A percentile compares a stretch with the other conserved stretches of the same genome.
phyloP scores from a whole-genome alignment of 1,140 invertebrate genomes.

The Drosophila pseudoobscura region DNA sequence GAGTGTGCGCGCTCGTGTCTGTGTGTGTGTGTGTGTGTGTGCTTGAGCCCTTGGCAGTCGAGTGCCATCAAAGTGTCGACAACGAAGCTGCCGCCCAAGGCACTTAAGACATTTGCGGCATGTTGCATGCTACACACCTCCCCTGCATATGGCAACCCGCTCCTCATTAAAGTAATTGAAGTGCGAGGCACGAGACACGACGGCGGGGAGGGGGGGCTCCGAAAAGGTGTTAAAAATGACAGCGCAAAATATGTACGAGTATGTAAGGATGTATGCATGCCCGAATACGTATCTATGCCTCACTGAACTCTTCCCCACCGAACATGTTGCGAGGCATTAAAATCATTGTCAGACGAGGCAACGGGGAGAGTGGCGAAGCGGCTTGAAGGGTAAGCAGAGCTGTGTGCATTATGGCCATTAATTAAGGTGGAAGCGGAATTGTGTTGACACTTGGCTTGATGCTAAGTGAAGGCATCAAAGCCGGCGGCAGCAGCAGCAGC shows the following conservation, averaged over 20 bases:
- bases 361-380: neutral
- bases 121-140: conserved; percentile 57
- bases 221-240: conserved; percentile 71
- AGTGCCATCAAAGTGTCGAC: conserved; percentile 75
- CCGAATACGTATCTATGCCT: conserved; percentile 26
- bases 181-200: conserved; percentile 7
- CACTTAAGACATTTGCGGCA: conserved; percentile 78
- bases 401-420: conserved; percentile 72
- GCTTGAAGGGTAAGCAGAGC: conserved; percentile 24
- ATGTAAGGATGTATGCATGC: too few relatives aligned
- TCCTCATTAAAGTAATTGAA: conserved; percentile 69
- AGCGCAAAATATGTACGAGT: conserved; percentile 27
- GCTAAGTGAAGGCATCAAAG: conserved; percentile 67
- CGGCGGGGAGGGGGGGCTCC: neutral
- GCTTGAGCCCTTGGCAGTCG: conserved; percentile 58
- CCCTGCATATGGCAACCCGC: neutral
- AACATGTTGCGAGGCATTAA: conserved; percentile 67
- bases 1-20: neutral
- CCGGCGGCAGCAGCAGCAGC: conserved; percentile 16
- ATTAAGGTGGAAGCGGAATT: conserved; percentile 69
- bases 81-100: conserved; percentile 57
- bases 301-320: conserved; percentile 47
- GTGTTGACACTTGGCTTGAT: conserved; percentile 73
- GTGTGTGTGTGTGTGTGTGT: conserved; percentile 16
- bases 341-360: conserved; percentile 67